Percentiles rank a stretch among this genome's conserved stretches.
phyloP scores from a whole-genome alignment of 2,888 invertebrate genomes.

The Geophilus truncorum region DNA sequence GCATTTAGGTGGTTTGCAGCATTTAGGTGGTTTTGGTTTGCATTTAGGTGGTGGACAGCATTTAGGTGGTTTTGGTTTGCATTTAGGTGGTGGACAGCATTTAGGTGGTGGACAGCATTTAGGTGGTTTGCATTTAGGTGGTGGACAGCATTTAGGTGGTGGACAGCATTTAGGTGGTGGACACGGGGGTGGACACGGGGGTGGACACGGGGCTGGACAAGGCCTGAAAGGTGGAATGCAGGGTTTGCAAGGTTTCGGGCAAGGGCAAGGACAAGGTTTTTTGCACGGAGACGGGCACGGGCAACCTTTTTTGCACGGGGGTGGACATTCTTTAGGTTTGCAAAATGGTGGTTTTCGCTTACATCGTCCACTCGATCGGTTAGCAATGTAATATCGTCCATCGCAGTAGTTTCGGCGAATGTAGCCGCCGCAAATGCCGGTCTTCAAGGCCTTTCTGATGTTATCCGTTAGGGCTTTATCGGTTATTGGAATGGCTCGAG shows the following conservation, averaged over 20 bases:
- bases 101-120: not conserved
- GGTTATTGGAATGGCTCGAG: not conserved
- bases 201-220: not conserved
- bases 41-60: not conserved
- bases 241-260: not conserved
- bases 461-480: not conserved
- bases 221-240: not conserved
- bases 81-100: not conserved
- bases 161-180: not conserved
- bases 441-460: not conserved
- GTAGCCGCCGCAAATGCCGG: not conserved
- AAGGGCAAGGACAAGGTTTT: not conserved
- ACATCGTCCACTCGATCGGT: constrained; percentile 4
- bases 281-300: not conserved
- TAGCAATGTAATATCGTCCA: constrained; percentile 18
- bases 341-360: not conserved
- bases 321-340: not conserved
- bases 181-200: not conserved
- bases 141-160: too few species aligned
- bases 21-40: not conserved
- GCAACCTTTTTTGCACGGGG: not conserved
- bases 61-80: not conserved
- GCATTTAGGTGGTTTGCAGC: not conserved
- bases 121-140: not conserved
- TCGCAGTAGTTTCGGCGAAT: constrained; percentile 18